These are phyloP conservation scores for Heliconius hortense DNA, from an alignment of 2,888 invertebrate species.

Conservation along the genomic window DNA sequence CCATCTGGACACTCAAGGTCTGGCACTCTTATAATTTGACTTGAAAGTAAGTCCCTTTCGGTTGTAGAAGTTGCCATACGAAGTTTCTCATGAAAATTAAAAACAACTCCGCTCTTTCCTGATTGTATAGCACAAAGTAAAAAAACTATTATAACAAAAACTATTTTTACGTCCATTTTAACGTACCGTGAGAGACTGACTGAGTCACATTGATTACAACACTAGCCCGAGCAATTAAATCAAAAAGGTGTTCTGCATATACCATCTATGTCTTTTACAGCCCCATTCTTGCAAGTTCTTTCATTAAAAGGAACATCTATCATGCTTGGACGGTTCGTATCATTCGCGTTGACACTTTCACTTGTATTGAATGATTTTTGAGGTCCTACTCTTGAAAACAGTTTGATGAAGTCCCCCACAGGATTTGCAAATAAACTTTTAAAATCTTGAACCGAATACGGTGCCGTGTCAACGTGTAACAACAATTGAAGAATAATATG, in stretches of 20 bases:
- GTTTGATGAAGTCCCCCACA: slow-evolving; percentile 58
- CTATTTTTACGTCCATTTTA: slow-evolving; percentile 63
- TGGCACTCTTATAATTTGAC: slow-evolving; percentile 67
- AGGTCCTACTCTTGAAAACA: slow-evolving; percentile 37
- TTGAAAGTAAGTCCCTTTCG: slow-evolving; percentile 45
- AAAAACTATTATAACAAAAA: slow-evolving; percentile 51
- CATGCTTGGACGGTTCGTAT: slow-evolving; percentile 50
- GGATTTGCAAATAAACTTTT: slow-evolving; percentile 68
- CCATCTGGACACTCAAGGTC: slow-evolving; percentile 57
- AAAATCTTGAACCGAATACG: slow-evolving; percentile 56
- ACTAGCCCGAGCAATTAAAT: slow-evolving; percentile 45
- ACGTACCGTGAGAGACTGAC: slow-evolving; percentile 53
- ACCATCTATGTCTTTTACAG: slow-evolving; percentile 60
- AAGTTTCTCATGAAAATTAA: slow-evolving; percentile 60
- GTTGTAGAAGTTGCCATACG: slow-evolving; percentile 49
- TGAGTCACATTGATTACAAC: slow-evolving; percentile 50
- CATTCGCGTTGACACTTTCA: slow-evolving; percentile 35
- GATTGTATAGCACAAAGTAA: slow-evolving; percentile 46
- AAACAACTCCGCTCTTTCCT: slow-evolving; percentile 49
- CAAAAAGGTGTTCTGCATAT: slow-evolving; percentile 67
- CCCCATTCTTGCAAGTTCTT: slow-evolving; percentile 51
- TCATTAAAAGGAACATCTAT: slow-evolving; percentile 67
- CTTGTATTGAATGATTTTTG: slow-evolving; percentile 15
- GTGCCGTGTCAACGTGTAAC: slow-evolving; percentile 51
- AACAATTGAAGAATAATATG: slow-evolving; percentile 59